These are phyloP conservation scores for Meloe dianella DNA, from an alignment of 2,888 invertebrate species.

Conservation along the genomic window DNA sequence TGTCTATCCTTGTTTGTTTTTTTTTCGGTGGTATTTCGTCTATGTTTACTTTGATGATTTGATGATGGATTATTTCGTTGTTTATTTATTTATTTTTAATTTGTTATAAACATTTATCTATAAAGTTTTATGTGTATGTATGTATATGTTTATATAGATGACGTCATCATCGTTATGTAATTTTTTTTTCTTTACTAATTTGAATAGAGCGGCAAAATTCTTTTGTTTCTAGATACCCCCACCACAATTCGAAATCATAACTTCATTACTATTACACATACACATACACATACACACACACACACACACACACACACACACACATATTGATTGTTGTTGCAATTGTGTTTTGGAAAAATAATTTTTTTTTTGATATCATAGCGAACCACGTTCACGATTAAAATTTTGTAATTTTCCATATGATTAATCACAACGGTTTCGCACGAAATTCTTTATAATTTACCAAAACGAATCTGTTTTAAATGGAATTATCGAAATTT, in stretches of 20 bases:
- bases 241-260: not conserved
- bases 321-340: too few species aligned
- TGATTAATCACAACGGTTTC: constrained; percentile 8
- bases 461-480: not conserved
- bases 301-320: too few species aligned
- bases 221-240: not conserved
- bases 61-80: not conserved
- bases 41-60: not conserved
- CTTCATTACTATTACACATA: not conserved
- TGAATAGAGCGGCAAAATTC: not conserved
- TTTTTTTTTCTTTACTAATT: not conserved
- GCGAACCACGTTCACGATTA: not conserved
- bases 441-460: not conserved
- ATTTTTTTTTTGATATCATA: not conserved
- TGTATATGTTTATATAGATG: not conserved
- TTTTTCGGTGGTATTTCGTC: not conserved
- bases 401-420: constrained; percentile 2
- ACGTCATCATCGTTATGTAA: not conserved
- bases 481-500: not conserved
- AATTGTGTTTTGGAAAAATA: too few species aligned
- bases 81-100: not conserved
- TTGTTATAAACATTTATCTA: not conserved
- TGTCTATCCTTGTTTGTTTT: not conserved
- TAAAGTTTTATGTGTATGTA: not conserved
- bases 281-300: too few species aligned